These are phyloP conservation scores for Thelaira solivaga DNA, from an alignment of 2,888 invertebrate species.

Conservation along the genomic window DNA sequence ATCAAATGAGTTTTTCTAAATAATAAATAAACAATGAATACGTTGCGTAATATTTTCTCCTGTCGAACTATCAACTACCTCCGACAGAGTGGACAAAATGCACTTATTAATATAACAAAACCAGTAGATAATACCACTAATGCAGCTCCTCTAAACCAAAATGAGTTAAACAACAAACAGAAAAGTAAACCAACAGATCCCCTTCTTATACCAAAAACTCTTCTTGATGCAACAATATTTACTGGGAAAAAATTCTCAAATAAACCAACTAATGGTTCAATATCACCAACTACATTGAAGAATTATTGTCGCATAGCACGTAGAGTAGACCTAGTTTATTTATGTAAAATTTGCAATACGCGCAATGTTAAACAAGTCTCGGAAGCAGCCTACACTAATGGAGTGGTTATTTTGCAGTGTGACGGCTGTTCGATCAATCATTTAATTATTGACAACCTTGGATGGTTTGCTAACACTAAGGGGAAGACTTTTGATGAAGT, in stretches of 20 bases:
- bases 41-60: slow-evolving; percentile 73
- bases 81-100: slow-evolving; percentile 73
- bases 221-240: slow-evolving; percentile 70
- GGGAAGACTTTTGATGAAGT: slow-evolving; percentile 71
- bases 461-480: slow-evolving; percentile 71
- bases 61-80: slow-evolving; percentile 69
- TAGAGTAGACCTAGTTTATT: slow-evolving; percentile 72
- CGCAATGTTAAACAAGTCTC: slow-evolving; percentile 73
- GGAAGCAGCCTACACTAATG: slow-evolving; percentile 72
- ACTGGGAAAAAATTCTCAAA: slow-evolving; percentile 67
- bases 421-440: slow-evolving; percentile 75
- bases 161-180: slow-evolving; percentile 49
- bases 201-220: slow-evolving; percentile 69
- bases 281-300: slow-evolving; percentile 71
- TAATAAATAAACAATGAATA: slow-evolving; percentile 66
- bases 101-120: slow-evolving; percentile 71
- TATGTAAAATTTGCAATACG: slow-evolving; percentile 74
- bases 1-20: slow-evolving; percentile 64
- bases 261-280: slow-evolving; percentile 63
- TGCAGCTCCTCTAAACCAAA: slow-evolving; percentile 1
- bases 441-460: slow-evolving; percentile 73
- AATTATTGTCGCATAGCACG: slow-evolving; percentile 70
- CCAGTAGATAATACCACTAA: slow-evolving; percentile 60
- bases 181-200: slow-evolving; percentile 65
- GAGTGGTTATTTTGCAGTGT: slow-evolving; percentile 74